Evolutionary conservation across 2,797 vertebrate genomes (phyloP).

Genomic region (Coluber constrictor): DNA sequence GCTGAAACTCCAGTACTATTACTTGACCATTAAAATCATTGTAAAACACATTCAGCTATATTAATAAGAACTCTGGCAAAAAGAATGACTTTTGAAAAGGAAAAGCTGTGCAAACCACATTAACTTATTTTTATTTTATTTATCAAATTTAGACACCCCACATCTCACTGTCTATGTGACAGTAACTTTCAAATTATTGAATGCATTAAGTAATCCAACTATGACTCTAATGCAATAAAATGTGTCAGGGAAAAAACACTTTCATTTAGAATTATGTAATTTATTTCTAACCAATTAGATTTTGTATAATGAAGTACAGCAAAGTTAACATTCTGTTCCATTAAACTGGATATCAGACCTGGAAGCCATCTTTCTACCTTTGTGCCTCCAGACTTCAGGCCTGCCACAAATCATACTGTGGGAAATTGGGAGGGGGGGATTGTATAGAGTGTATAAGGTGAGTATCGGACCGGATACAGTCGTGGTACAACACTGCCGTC

Average conservation of each 20-base stretch:
- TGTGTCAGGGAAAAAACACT: background rate
- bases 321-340: background rate
- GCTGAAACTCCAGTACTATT: background rate
- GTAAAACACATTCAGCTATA: background rate
- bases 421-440: too few species aligned
- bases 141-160: background rate
- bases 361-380: too few species aligned
- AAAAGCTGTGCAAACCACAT: background rate
- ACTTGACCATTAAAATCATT: background rate
- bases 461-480: too few species aligned
- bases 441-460: too few species aligned
- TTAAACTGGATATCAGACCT: background rate
- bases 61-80: background rate
- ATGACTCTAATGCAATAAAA: background rate
- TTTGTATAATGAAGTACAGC: background rate
- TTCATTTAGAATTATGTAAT: background rate
- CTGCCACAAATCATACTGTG: too few species aligned
- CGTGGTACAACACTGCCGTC: too few species aligned
- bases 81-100: background rate
- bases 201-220: background rate
- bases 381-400: too few species aligned
- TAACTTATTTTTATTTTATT: background rate
- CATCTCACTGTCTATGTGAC: background rate
- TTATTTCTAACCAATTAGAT: background rate
- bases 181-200: background rate